A percentile compares a stretch with the other conserved stretches of the same genome.
Conservation (phyloP, 2,113 vertebrate species). For the Ornithorhynchus anatinus region DNA sequence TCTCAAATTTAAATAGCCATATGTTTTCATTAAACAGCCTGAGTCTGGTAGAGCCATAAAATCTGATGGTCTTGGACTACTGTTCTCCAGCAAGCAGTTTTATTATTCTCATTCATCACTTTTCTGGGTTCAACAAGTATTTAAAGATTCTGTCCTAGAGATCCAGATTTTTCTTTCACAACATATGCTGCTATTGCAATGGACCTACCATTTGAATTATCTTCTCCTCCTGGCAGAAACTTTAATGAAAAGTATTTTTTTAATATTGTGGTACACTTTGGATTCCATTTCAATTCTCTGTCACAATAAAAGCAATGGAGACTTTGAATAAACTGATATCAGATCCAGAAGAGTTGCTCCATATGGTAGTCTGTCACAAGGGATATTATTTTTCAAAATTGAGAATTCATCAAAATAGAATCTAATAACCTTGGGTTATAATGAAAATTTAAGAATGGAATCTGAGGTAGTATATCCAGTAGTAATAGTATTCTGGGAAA, state of each 20-base stretch:
- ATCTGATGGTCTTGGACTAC: neutral
- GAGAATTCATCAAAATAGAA: neutral
- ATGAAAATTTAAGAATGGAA: neutral
- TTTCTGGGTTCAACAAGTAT: slow-evolving; percentile 20
- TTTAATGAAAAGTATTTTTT: slow-evolving; percentile 1
- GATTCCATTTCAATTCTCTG: slow-evolving; percentile 34
- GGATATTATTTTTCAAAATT: slow-evolving; percentile 32
- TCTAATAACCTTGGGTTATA: neutral
- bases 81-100: slow-evolving; percentile 20
- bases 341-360: neutral
- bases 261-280: neutral
- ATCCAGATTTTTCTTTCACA: neutral
- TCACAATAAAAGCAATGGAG: slow-evolving; percentile 27
- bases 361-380: slow-evolving; percentile 35
- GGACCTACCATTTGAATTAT: neutral
- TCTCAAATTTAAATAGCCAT: neutral
- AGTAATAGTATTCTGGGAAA: neutral
- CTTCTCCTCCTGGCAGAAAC: neutral
- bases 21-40: neutral
- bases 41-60: neutral
- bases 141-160: slow-evolving; percentile 1
- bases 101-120: slow-evolving; percentile 24
- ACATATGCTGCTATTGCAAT: neutral
- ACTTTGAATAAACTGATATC: slow-evolving; percentile 24
- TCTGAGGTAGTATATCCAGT: neutral